These are phyloP conservation scores for Tanytarsus gracilentus DNA, from an alignment of 2,888 invertebrate genomes.

Conservation along the genomic window DNA sequence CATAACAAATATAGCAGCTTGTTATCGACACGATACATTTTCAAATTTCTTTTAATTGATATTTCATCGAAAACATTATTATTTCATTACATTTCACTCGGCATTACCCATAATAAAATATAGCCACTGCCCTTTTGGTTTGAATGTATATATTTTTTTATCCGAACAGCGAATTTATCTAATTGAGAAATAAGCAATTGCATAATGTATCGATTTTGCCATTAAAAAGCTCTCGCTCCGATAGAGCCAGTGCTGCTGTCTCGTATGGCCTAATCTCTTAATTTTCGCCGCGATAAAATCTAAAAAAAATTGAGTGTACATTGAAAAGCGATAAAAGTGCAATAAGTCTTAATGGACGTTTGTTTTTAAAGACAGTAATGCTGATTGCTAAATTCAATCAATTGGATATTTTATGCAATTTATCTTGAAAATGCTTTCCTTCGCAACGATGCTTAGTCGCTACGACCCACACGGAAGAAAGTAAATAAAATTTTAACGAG, in stretches of 20 bases:
- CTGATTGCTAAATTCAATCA: no score
- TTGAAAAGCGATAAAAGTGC: not conserved
- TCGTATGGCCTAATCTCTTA: no score
- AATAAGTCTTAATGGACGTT: not conserved
- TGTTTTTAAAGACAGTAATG: not conserved
- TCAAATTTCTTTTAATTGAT: conserved; percentile 18
- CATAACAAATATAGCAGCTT: not conserved
- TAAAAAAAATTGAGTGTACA: no score
- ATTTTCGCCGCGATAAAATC: not conserved
- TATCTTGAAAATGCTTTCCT: no score
- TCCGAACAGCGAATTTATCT: not conserved
- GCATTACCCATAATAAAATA: not conserved
- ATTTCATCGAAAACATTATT: conserved; percentile 1
- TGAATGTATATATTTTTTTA: not conserved
- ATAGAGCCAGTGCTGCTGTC: no score
- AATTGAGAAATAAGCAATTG: no score
- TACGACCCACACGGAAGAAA: no score
- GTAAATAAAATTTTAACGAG: no score
- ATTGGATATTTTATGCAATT: not conserved
- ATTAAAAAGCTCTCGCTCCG: no score
- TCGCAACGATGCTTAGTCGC: no score
- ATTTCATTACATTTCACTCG: conserved; percentile 3
- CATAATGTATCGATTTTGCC: no score
- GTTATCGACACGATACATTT: not conserved
- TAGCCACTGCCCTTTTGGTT: not conserved